phyloP scores from a whole-genome alignment of 2,888 invertebrate species.

The Clostera curtula region DNA sequence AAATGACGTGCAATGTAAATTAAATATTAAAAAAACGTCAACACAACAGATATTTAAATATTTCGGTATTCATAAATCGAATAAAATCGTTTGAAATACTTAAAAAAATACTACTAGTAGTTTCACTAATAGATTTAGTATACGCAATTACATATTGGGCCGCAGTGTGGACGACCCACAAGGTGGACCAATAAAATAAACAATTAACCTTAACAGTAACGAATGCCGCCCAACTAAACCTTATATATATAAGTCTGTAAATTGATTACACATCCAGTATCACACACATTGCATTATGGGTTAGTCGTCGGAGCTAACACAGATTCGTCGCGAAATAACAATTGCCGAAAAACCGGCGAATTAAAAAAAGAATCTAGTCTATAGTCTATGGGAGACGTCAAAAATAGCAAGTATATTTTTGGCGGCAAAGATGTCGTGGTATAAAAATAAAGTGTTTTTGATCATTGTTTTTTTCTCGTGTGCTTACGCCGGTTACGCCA shows the following conservation, averaged over 20 bases:
- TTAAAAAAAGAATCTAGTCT: no score
- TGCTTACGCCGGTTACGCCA: slow-evolving; percentile 15
- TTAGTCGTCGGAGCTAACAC: slow-evolving; percentile 13
- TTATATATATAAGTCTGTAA: slow-evolving; percentile 17
- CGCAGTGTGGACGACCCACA: slow-evolving; percentile 15
- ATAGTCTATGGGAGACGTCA: no score
- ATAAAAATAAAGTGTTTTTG: slow-evolving; percentile 15
- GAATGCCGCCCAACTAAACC: slow-evolving; percentile 10
- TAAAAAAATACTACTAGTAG: no score
- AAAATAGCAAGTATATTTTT: no score
- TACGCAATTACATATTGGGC: no score
- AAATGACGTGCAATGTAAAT: no score
- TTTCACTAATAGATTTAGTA: no score
- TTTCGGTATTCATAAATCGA: no score
- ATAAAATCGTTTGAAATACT: no score
- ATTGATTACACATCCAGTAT: slow-evolving; percentile 15
- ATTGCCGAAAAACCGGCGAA: no score
- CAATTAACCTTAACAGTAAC: slow-evolving; percentile 19
- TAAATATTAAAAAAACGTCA: no score
- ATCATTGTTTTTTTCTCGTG: slow-evolving; percentile 21
- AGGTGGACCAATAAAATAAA: slow-evolving; percentile 5
- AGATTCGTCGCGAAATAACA: slow-evolving; percentile 11
- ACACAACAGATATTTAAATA: no score
- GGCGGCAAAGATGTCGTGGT: slow-evolving; percentile 8
- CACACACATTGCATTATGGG: slow-evolving; percentile 18